Evolutionary conservation across 2,113 vertebrate species (phyloP).

Genomic region (Monopterus albus): DNA sequence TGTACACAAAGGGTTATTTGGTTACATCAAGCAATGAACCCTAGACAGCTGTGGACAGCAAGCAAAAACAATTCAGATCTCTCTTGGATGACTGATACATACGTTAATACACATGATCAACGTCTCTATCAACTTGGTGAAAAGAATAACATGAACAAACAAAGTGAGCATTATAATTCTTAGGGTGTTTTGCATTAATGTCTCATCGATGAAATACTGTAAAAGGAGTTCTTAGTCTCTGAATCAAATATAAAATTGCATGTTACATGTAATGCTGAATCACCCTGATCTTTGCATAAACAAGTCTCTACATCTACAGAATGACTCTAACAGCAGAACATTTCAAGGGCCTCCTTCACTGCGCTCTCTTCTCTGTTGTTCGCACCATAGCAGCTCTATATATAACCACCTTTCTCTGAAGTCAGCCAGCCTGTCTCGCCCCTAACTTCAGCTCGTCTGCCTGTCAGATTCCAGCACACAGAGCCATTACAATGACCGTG

Average conservation of each 20-base stretch:
- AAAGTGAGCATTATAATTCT: not conserved
- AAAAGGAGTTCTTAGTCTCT: not conserved
- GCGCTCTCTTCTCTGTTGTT: conserved; percentile 14
- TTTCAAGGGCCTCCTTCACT: conserved; percentile 16
- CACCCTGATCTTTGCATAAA: not conserved
- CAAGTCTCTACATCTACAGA: conserved; percentile 15
- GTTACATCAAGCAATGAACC: not conserved
- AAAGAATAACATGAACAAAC: no score
- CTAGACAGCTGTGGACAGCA: not conserved
- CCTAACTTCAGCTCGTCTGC: conserved; percentile 8
- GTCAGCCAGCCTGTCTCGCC: not conserved
- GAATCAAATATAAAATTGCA: no score
- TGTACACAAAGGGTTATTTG: not conserved
- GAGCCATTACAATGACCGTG: conserved; percentile 19
- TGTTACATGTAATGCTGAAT: not conserved
- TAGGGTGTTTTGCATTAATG: not conserved
- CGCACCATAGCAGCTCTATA: conserved; percentile 40
- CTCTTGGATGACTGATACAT: no score
- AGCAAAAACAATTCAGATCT: no score
- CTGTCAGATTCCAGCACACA: conserved; percentile 53
- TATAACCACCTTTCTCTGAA: conserved; percentile 13
- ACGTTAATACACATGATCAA: no score
- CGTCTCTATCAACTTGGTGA: no score
- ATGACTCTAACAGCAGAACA: conserved; percentile 30
- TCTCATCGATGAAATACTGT: not conserved